phyloP scores from a whole-genome alignment of 2,797 vertebrate genomes.

The Mormyrus proboscirostris region DNA sequence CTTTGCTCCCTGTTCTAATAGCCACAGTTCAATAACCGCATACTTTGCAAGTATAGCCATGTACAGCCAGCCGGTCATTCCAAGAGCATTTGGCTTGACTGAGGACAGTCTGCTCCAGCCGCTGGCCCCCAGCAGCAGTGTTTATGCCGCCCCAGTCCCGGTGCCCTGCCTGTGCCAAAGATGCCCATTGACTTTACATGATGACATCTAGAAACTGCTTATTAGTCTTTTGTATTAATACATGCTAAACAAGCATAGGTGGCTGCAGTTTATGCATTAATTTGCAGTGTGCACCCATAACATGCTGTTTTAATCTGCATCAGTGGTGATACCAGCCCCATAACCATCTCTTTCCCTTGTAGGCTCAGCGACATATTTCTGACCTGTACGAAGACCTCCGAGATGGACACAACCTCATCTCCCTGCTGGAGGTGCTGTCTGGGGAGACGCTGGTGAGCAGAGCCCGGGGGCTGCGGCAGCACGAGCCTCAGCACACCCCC shows the following conservation, averaged over 20 bases:
- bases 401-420: conserved; percentile 95
- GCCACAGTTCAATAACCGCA: not conserved
- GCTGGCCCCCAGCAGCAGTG: not conserved
- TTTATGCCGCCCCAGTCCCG: not conserved
- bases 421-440: conserved; percentile 88
- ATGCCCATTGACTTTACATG: not conserved
- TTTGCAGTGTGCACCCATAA: not conserved
- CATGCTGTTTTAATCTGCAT: not conserved
- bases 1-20: not conserved
- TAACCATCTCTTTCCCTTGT: not conserved
- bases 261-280: not conserved
- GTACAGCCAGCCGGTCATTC: not conserved
- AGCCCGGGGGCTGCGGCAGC: not conserved
- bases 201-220: not conserved
- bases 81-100: not conserved
- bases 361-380: conserved; percentile 87
- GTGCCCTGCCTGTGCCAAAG: not conserved
- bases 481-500: not conserved
- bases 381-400: conserved; percentile 91
- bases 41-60: not conserved
- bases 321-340: not conserved
- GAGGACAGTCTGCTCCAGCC: not conserved
- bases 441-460: conserved; percentile 84
- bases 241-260: not conserved
- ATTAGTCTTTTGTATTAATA: not conserved